Evolutionary conservation across 2,797 vertebrate genomes (phyloP).

Genomic region (Pangasius krempfi): DNA sequence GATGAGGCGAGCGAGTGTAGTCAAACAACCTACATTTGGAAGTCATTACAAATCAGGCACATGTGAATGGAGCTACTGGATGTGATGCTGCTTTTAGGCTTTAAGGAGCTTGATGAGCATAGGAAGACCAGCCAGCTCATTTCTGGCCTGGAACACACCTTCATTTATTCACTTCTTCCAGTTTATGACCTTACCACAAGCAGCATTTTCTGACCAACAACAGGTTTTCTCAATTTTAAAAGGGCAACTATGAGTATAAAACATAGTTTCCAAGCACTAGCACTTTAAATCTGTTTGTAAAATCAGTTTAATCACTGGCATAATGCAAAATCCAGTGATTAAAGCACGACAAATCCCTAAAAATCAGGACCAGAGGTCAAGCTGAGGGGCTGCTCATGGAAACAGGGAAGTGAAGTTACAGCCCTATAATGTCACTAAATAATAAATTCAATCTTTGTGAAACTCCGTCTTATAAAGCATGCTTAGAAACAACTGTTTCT

Average conservation of each 20-base stretch:
- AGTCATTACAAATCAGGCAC: constrained; percentile 69
- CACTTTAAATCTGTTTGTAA: neutral
- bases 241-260: constrained; percentile 31
- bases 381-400: neutral
- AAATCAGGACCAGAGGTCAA: neutral
- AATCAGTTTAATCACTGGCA: constrained; percentile 11
- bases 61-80: constrained; percentile 70
- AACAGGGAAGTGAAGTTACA: neutral
- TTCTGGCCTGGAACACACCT: constrained; percentile 50
- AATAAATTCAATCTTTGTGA: neutral
- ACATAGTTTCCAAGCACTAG: neutral
- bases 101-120: constrained; percentile 72
- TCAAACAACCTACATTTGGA: constrained; percentile 72
- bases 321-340: neutral
- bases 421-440: neutral
- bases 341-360: neutral
- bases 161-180: constrained; percentile 32
- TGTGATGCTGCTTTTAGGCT: constrained; percentile 66
- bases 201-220: constrained; percentile 23
- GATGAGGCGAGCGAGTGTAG: constrained; percentile 18
- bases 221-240: constrained; percentile 36
- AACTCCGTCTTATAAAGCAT: neutral
- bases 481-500: neutral
- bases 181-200: constrained; percentile 26
- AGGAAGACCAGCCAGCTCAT: constrained; percentile 69